Base-by-base conservation (phyloP, 2,113 vertebrate genomes). In the Nanger granti region DNA sequence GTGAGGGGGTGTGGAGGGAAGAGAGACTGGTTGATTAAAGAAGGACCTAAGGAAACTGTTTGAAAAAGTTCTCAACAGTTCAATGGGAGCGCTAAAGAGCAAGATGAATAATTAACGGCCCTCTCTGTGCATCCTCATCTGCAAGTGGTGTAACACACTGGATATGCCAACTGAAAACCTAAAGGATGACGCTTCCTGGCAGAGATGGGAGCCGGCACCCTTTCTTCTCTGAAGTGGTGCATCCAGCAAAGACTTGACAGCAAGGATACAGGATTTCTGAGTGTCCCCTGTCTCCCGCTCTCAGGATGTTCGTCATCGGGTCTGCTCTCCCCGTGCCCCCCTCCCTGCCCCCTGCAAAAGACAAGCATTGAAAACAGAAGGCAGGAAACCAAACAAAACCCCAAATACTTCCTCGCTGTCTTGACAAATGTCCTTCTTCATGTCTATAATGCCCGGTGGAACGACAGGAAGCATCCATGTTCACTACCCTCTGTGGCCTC, bases 1-100 rank as follows among this genome's bases (percentile, higher is more conserved):
- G 18, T 66, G 44, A 49, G 60, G 15, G 13, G 14, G 41, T 34
- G 31, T n/a, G 31, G 59, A 60, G 14, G 66, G 66, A 1, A 37
- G 22, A 84, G 12, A 60, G 13, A 37, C 26, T 31, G n/a, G 54
- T 7, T 64, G 83, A 57, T n/a, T 93, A 44, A 66, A 31, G 91
- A 95, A 98, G 44, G 49, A 69, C 88, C 54, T 31, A 49, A 93
- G 60, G 79, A 91, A 93, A 91, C 55, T 52, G 73, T 92, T 97
- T 57, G 69, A 7, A 69, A 89, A 79, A 62, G 34, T 89, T 79
- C 18, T 93, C 22, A 86, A 28, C 20, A 66, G 52, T 49, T 97
- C 84, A 49, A 5, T 0, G 12, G 62, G 60, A 73, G 49, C 6
- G 29, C 18, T 62, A 37, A 73, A 94, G 62, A 29, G 29, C 57